Evolutionary conservation across 1,140 invertebrate species (phyloP).

Genomic region (Cephus cinctus): DNA sequence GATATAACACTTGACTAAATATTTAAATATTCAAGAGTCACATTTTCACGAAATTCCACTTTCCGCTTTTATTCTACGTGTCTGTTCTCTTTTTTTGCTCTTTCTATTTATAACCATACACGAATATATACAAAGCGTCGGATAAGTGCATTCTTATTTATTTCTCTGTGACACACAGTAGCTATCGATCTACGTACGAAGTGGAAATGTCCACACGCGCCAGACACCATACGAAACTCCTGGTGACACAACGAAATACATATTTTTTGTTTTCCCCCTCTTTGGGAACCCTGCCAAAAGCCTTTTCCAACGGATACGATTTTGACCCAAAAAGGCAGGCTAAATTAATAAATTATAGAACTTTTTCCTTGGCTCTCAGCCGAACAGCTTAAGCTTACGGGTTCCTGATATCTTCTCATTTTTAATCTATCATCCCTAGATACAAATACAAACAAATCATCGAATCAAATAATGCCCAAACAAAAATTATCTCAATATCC

Average conservation of each 20-base stretch:
- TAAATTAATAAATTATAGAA: conserved; percentile 53
- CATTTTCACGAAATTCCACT: too few relatives aligned
- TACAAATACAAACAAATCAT: too few relatives aligned
- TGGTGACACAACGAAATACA: not conserved
- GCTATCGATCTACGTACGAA: too few relatives aligned
- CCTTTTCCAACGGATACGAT: conserved; percentile 35
- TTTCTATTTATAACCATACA: conserved; percentile 1
- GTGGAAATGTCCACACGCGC: too few relatives aligned
- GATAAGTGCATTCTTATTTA: too few relatives aligned
- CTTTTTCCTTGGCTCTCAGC: conserved; percentile 44
- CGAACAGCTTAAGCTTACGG: conserved; percentile 42
- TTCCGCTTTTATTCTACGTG: too few relatives aligned
- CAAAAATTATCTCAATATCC: too few relatives aligned
- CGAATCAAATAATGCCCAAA: too few relatives aligned
- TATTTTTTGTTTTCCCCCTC: conserved; percentile 20
- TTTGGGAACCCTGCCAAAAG: conserved; percentile 42
- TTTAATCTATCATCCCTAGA: too few relatives aligned
- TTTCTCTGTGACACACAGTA: too few relatives aligned
- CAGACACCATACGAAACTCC: not conserved
- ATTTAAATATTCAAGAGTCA: conserved; percentile 30
- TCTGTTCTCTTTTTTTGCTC: too few relatives aligned
- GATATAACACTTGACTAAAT: conserved; percentile 18
- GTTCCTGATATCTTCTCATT: conserved; percentile 32
- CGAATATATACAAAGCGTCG: not conserved
- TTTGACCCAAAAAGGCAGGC: conserved; percentile 51